Base-by-base conservation (phyloP, 1,140 invertebrate species). In the Mylabris phalerata region DNA sequence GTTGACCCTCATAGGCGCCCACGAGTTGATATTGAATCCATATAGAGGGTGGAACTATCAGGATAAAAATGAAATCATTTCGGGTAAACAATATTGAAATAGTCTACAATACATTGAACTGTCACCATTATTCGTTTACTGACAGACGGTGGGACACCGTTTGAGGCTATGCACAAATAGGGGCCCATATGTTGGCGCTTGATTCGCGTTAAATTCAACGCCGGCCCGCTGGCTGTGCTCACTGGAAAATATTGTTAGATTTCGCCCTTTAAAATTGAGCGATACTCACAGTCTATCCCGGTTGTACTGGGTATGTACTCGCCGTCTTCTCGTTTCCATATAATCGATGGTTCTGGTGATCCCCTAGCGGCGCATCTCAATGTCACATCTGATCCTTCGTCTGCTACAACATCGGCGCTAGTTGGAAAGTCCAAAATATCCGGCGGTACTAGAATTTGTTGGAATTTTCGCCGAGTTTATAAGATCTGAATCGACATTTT, bases 131-230 rank as follows among this genome's bases (percentile, higher is more conserved):
- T 88, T 67, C 91, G 80, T 76, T 93, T 93, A 78, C 88, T 91
- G 66, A 93, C 88, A 4, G 88, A 86, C 11, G 91, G 91, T 38
- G 90, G 90, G 2, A 93, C 85, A 10, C 89, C 89, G 69, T 92
- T 92, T 27, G 80, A 80, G 26, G 90, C 90, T 61, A 94, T 93
- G 75, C 92, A 94, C 19, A 94, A 78, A 74, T 93, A 93, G 13
- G 89, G 84, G 42, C 90, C 92, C 92, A 95, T 95, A 69, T 95
- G 89, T 25, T 92, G 78, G 44, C 92, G 80, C 66, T 88, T 91
- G 41, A 93, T 89, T 78, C 88, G 87, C 26, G 82, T 82, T 61
- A 95, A 84, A 66, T 85, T 87, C 66, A 94, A 79, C 51, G 82
- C 76, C 11, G 87, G 79, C 24, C 90, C 90, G 54, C 87, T 84